Evolutionary conservation across 2,113 vertebrate species (phyloP).

Genomic region (Prionailurus bengalensis): DNA sequence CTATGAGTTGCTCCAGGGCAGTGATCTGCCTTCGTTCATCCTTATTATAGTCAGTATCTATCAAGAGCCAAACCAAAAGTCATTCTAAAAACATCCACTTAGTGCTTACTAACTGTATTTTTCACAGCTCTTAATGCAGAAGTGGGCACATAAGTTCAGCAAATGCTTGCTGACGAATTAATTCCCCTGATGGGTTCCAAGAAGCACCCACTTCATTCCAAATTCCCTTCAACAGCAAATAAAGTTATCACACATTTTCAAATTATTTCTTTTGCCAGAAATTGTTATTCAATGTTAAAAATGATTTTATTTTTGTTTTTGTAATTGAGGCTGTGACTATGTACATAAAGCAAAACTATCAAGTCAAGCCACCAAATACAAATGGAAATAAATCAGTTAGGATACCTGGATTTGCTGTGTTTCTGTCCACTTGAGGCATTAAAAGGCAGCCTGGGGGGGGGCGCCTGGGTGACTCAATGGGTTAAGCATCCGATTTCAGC

Average conservation of each 20-base stretch:
- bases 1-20: background rate
- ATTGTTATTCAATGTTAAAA: conserved; percentile 37
- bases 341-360: background rate
- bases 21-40: background rate
- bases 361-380: conserved; percentile 46
- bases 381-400: background rate
- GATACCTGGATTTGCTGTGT: background rate
- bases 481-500: too few relatives aligned
- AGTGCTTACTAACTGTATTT: background rate
- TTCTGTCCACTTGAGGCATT: background rate
- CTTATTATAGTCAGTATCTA: background rate
- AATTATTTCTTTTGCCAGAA: conserved; percentile 49
- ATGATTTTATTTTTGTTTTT: conserved; percentile 6
- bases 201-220: conserved; percentile 3
- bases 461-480: too few relatives aligned
- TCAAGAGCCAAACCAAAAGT: conserved; percentile 18
- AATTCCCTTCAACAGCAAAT: conserved; percentile 11
- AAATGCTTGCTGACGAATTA: conserved; percentile 56
- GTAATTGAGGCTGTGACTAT: background rate
- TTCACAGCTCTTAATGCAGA: conserved; percentile 27
- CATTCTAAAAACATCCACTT: background rate
- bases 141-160: background rate
- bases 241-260: conserved; percentile 37
- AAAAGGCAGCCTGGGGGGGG: background rate
- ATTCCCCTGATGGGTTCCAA: conserved; percentile 32